A percentile compares a stretch with the other conserved stretches of the same genome.
These are phyloP conservation scores for Acanthis flammea DNA, from an alignment of 2,797 vertebrate genomes.

Conservation along the genomic window DNA sequence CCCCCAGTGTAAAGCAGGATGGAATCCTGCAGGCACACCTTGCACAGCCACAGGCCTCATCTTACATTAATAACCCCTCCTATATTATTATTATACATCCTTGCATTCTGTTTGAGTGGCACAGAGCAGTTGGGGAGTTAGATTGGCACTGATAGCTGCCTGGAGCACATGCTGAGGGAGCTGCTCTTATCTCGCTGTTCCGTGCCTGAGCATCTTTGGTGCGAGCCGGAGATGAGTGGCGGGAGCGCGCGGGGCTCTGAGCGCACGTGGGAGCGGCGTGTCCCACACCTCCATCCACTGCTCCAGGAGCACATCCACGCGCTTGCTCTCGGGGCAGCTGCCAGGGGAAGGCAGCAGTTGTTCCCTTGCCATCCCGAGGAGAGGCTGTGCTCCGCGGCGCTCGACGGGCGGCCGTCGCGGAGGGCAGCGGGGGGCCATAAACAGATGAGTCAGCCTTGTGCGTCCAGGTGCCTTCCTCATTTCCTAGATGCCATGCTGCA, in stretches of 20 bases:
- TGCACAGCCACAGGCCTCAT: neutral
- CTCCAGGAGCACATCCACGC: neutral
- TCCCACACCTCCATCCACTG: neutral
- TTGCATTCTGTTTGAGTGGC: neutral
- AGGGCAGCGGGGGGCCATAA: neutral
- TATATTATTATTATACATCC: neutral
- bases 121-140: neutral
- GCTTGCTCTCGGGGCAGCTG: neutral
- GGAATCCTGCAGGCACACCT: neutral
- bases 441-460: conserved; percentile 54
- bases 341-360: neutral
- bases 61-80: neutral
- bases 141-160: conserved; percentile 23
- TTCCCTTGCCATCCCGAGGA: neutral
- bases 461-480: conserved; percentile 10
- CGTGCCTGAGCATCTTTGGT: neutral
- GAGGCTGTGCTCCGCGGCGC: neutral
- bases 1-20: neutral
- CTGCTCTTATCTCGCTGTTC: neutral
- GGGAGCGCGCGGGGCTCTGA: neutral
- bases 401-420: neutral
- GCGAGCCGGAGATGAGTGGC: neutral
- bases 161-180: neutral
- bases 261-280: accelerated
- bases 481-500: conserved; percentile 38